Base-by-base conservation (phyloP, 1,140 invertebrate species). In the Aphelenchoides fujianensis region DNA sequence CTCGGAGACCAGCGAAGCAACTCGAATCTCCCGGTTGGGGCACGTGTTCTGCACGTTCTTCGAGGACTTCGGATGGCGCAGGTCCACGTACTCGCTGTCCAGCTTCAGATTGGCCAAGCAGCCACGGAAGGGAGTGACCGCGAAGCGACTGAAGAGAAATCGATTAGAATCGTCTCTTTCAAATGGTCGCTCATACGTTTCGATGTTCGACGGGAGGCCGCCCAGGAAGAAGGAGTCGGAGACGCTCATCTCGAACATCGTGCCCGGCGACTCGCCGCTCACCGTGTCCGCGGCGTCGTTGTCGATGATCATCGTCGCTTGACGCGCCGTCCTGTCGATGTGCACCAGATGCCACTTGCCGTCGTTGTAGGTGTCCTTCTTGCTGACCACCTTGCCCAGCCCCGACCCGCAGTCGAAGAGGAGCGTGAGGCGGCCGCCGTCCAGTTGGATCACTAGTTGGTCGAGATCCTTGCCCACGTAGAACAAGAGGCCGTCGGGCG, bases 51-150 rank as follows among this genome's bases (percentile, higher is more conserved):
- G 89, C 0, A 94, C 90, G 55, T 92, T 92, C 69, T 86, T 86
- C 34, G 90, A 89, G 0, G 91, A 89, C 79, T 92, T 90, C 1
- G 90, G 86, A 70, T 90, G 88, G 64, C 88, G 91, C 0, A 97
- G 86, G 84, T 95, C 91, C 32, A 93, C 88, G n/a, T 89, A 88
- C 3, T 88, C 88, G 0, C 89, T 88, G 7, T 89, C 88, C 57
- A 97, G 90, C 27, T 88, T 87, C 0, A 97, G 89, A 71, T 91
- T 88, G 77, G 92, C 89, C 48, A 98, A 91, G 82, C 95, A 98
- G 2, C 95, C 95, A 79, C 95, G 93, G 84, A 97, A 97, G 62
- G 91, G 91, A 30, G 88, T 73, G 37, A 85, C 84, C 5, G 85
- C 84, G 5, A 88, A 85, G 69, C 83, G 81, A 23, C 85, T 87